Base-by-base conservation (phyloP, 2,888 invertebrate genomes). In the Syrista parreyssii region DNA sequence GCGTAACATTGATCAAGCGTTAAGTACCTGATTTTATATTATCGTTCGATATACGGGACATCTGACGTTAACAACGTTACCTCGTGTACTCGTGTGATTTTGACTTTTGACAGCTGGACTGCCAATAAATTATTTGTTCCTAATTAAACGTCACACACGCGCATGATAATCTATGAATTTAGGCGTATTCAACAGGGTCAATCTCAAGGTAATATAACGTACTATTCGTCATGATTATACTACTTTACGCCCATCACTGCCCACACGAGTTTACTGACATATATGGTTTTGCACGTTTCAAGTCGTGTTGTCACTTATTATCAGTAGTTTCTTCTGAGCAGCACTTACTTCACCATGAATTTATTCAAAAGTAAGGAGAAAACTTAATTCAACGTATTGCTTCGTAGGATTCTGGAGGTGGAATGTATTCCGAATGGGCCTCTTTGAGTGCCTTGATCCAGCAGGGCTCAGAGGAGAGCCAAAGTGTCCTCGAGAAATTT, bases 391-490 rank as follows among this genome's bases (percentile, higher is more conserved):
- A 32, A 12, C 12, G 30, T 76, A 78, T 79, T 80, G 77, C 82
- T 82, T 79, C 87, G 91, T 86, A 92, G 95, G 93, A 94, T 92
- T 91, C 93, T 93, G 90, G 94, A 94, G 91, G 93, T 93, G 95
- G 95, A 87, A 96, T 96, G 96, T 96, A 96, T 93, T 95, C 95
- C 86, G 96, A 96, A 93, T 96, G 96, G 96, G 95, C 96, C 84
- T 96, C 96, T 77, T 92, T 96, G 88, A 95, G 94, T 83, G 92
- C 92, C 80, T 86, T 92, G 76, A 92, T 95, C 87, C 95, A 95
- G 86, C 95, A 95, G 81, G 95, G 95, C 83, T 93, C 93, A 72
- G 93, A 93, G 81, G 93, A 93, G 68, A 94, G 95, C 84, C 93
- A 94, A 78, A 96, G 96, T 76, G 97, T 98, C 40, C 92, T 98